phyloP scores from a whole-genome alignment of 2,888 invertebrate species.

The Chymomyza amoena region DNA sequence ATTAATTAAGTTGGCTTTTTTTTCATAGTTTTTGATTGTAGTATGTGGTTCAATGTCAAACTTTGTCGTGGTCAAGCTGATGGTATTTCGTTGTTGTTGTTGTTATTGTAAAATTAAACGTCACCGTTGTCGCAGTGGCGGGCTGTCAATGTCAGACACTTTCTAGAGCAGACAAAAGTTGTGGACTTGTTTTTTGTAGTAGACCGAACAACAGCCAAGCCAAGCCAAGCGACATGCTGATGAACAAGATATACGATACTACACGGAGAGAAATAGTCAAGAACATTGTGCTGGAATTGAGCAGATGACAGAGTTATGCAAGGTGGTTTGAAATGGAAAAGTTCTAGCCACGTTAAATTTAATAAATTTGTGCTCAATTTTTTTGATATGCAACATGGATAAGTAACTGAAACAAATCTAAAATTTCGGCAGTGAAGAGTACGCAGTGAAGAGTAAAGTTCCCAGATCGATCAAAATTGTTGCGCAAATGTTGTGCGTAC shows the following conservation, averaged over 20 bases:
- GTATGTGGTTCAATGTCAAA: conserved; percentile 63
- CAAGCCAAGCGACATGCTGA: conserved; percentile 18
- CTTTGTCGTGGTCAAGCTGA: conserved; percentile 38
- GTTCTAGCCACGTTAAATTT: too few relatives aligned
- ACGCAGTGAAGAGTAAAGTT: too few relatives aligned
- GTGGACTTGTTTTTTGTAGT: not conserved
- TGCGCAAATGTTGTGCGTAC: too few relatives aligned
- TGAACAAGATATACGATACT: conserved; percentile 1
- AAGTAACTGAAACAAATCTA: too few relatives aligned
- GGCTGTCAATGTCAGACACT: conserved; percentile 56
- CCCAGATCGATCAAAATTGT: too few relatives aligned
- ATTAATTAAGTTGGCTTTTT: conserved; percentile 3
- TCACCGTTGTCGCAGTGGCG: conserved; percentile 42
- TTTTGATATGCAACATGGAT: too few relatives aligned
- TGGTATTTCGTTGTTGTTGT: not conserved
- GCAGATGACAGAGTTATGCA: too few relatives aligned
- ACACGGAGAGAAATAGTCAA: too few relatives aligned
- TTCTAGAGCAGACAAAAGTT: conserved; percentile 51
- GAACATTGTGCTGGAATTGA: too few relatives aligned
- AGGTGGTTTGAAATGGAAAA: too few relatives aligned
- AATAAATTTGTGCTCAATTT: too few relatives aligned
- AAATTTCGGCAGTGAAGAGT: too few relatives aligned
- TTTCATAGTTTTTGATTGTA: not conserved
- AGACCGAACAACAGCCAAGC: not conserved
- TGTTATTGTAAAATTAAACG: conserved; percentile 2